Evolutionary conservation across 2,797 vertebrate genomes (phyloP).

Genomic region (Cheirogaleus major): DNA sequence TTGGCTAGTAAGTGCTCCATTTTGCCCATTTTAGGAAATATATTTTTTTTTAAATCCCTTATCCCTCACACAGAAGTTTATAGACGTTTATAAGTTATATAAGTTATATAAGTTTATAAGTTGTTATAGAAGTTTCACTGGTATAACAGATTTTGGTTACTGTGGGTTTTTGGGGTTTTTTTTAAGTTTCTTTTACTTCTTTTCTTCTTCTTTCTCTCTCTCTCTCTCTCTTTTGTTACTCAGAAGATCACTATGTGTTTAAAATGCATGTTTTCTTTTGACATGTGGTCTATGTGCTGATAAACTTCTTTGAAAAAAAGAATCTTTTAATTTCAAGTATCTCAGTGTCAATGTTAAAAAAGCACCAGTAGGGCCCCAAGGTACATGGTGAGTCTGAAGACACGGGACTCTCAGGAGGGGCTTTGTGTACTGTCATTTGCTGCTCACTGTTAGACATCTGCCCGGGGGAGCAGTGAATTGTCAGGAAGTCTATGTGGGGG

Average conservation of each 20-base stretch:
- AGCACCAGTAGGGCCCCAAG: slow-evolving; percentile 15
- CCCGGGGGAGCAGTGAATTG: background rate
- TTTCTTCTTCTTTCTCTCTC: background rate
- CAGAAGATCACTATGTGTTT: background rate
- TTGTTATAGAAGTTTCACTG: background rate
- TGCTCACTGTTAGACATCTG: slow-evolving; percentile 47
- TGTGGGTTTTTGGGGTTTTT: background rate
- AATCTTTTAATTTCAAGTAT: slow-evolving; percentile 43
- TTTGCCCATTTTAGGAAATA: background rate
- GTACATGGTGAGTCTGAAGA: slow-evolving; percentile 54
- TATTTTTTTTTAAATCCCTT: background rate
- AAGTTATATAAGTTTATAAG: too few relatives aligned
- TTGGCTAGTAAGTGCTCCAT: background rate
- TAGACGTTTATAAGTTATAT: too few relatives aligned
- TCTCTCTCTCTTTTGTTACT: background rate
- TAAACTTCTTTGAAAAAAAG: slow-evolving; percentile 41
- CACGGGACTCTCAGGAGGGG: background rate
- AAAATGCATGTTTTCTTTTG: slow-evolving; percentile 57
- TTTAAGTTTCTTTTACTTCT: background rate
- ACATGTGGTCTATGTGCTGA: background rate
- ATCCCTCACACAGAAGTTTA: background rate
- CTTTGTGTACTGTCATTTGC: slow-evolving; percentile 34
- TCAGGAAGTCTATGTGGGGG: background rate
- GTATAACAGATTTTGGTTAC: background rate
- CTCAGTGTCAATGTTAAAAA: slow-evolving; percentile 53